phyloP scores from a whole-genome alignment of 2,113 vertebrate genomes.

The Protobothrops mucrosquamatus region DNA sequence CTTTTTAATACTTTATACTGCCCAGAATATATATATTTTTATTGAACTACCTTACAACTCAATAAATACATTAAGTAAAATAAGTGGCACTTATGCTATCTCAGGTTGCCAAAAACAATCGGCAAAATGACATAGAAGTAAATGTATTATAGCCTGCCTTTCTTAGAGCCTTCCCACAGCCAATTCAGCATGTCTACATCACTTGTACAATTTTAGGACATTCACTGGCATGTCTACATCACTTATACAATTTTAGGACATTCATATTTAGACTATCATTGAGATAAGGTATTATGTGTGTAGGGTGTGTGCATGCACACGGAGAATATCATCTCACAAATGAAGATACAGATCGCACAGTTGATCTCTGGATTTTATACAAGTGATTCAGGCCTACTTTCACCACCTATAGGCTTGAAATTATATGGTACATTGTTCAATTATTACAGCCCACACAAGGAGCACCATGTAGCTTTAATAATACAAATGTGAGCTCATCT shows the following conservation, averaged over 20 bases:
- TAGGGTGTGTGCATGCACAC: background rate
- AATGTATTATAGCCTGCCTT: background rate
- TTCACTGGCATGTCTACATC: background rate
- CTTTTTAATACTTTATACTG: background rate
- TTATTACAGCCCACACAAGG: background rate
- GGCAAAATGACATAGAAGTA: background rate
- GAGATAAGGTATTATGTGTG: background rate
- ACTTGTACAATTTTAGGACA: background rate
- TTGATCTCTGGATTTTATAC: background rate
- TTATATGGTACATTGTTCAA: background rate
- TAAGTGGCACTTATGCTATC: background rate
- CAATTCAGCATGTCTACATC: background rate
- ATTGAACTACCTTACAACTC: background rate
- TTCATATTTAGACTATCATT: background rate
- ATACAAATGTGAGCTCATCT: background rate
- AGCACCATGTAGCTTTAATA: background rate
- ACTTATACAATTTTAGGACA: background rate
- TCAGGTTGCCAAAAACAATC: background rate
- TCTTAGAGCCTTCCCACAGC: background rate
- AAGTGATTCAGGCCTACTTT: background rate
- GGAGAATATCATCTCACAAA: background rate
- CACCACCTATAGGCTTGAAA: background rate
- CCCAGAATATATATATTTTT: background rate
- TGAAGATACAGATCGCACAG: background rate
- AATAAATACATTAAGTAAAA: background rate